Evolutionary conservation across 2,888 invertebrate genomes (phyloP), one percentile per base, ranked within the genome.

Genomic region (Anthoptus insignis): DNA sequence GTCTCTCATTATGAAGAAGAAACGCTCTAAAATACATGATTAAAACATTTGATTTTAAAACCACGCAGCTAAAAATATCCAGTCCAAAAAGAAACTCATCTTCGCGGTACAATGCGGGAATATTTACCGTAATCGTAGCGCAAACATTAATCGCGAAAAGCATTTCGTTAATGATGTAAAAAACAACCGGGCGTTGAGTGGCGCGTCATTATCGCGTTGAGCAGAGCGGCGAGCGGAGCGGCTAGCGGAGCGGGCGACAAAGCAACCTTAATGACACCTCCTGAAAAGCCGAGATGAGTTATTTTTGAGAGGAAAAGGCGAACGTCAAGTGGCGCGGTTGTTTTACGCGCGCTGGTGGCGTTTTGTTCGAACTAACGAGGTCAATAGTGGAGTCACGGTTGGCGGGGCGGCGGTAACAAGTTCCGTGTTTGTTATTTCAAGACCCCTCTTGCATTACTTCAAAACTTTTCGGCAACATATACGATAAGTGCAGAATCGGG

Each of bases 291-390:
- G 89, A 86, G 91, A 91, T 91, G 91, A 91, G 91, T 91, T 91
- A 90, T 90, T 90, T 91, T 91, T 84, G 88, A 92, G 91, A 88
- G 90, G 87, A 93, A 92, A 92, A 92, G 91, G 91, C 91, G 83
- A 86, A 86, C 89, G 88, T 83, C 82, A 83, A 91, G 88, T 88
- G 86, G 79, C 77, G 81, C 83, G 88, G 82, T 91, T 91, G 91
- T 91, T 91, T 87, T 87, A 88, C 87, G 87, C 80, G 80, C 78
- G 78, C 73, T 73, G 78, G 77, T 77, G 78, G 75, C 78, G 83
- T 89, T 91, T 91, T 90, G 89, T 91, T 89, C 85, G 80, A 82
- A 85, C 91, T 91, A 92, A 92, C 87, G 92, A 91, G 91, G 91
- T 91, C 91, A 90, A 91, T 90, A 88, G 88, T 88, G 72, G 82